Evolutionary conservation across 2,113 vertebrate genomes (phyloP).

Genomic region (Globicephala melas): DNA sequence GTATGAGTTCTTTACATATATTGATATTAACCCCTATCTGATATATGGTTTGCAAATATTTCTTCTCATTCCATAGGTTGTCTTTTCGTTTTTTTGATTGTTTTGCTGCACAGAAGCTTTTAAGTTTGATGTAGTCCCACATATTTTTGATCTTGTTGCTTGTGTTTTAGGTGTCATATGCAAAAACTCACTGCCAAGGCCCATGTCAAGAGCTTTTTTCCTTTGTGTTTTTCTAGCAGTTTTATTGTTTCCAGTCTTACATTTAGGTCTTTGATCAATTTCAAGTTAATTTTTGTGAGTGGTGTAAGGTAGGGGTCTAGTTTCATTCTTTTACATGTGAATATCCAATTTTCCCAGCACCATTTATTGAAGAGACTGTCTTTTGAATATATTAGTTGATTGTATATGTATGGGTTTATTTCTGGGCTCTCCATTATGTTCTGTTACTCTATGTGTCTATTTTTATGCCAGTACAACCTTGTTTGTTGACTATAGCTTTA

Average conservation of each 20-base stretch:
- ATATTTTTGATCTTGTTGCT: neutral
- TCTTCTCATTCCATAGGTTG: neutral
- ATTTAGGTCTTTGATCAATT: neutral
- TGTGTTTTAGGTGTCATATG: neutral
- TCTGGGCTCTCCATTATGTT: neutral
- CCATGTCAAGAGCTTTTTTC: neutral
- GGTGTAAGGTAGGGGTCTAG: too few species aligned
- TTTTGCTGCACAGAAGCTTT: neutral
- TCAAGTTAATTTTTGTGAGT: too few species aligned
- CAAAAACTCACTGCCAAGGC: neutral
- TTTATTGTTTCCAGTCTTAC: neutral
- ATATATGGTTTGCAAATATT: neutral
- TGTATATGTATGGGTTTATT: neutral
- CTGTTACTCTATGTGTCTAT: neutral
- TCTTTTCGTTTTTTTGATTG: neutral
- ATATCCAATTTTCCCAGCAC: neutral
- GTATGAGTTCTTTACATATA: neutral
- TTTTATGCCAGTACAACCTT: neutral
- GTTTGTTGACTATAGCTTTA: neutral
- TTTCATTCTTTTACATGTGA: neutral
- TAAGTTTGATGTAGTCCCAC: neutral
- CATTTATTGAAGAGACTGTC: neutral
- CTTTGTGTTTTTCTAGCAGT: neutral
- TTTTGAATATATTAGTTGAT: neutral
- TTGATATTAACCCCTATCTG: neutral